phyloP scores from a whole-genome alignment of 92 coral and sea anemone species.

The Metridium senile region DNA sequence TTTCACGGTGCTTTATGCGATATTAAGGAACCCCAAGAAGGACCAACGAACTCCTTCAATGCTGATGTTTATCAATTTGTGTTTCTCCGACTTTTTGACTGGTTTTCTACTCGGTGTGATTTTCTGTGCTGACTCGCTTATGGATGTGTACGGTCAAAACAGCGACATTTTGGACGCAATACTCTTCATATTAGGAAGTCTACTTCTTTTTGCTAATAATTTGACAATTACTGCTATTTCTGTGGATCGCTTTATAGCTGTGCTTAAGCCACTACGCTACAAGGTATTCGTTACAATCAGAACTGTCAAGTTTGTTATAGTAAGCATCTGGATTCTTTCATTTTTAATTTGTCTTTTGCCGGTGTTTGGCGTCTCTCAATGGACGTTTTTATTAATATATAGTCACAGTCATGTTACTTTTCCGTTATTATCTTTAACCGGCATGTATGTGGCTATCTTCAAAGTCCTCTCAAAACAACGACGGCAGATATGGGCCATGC shows the following conservation, averaged over 20 bases:
- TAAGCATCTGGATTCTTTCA: slow-evolving; percentile 31
- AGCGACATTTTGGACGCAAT: slow-evolving; percentile 14
- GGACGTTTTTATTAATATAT: slow-evolving; percentile 25
- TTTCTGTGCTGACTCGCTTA: slow-evolving; percentile 1
- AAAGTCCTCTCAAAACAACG: neutral
- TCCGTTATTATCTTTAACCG: slow-evolving; percentile 40
- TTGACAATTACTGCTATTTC: slow-evolving; percentile 54
- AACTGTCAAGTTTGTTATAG: slow-evolving; percentile 27
- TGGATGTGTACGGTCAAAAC: slow-evolving; percentile 27
- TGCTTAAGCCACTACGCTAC: slow-evolving; percentile 38
- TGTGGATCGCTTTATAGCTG: slow-evolving; percentile 44
- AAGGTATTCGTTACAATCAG: slow-evolving; percentile 22
- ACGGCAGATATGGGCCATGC: neutral
- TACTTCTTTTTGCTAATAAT: slow-evolving; percentile 42
- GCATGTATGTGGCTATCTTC: slow-evolving; percentile 34
- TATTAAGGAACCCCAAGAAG: slow-evolving; percentile 5
- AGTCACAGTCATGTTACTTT: slow-evolving; percentile 53
- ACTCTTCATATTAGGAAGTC: slow-evolving; percentile 5
- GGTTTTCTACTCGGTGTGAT: slow-evolving; percentile 11
- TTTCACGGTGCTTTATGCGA: slow-evolving; percentile 10
- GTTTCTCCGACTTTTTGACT: slow-evolving; percentile 20
- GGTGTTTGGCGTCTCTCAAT: slow-evolving; percentile 35
- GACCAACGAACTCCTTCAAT: slow-evolving; percentile 13
- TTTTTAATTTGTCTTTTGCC: slow-evolving; percentile 40
- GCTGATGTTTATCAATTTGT: slow-evolving; percentile 13